Base-by-base conservation (phyloP, 2,888 invertebrate genomes). In the Stegophylla sp. region DNA sequence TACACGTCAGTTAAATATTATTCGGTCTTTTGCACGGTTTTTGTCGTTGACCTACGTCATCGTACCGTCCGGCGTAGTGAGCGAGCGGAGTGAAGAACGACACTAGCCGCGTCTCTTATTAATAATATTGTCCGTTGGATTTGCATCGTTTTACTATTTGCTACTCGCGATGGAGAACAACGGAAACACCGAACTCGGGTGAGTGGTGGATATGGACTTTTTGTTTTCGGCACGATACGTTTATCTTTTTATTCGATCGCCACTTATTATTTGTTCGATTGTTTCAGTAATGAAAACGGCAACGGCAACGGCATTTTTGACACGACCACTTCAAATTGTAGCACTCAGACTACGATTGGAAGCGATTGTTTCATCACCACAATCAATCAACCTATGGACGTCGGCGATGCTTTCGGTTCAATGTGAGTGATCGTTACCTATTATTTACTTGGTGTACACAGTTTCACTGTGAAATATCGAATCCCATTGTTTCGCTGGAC, bases 271-370 rank as follows among this genome's bases (percentile, higher is more conserved):
- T n/a, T 17, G 10, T 72, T 34, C 17, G 0, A 23, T 45, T 63
- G n/a, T 79, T 79, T 61, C 53, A 79, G 79, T 10, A 34, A 28
- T 4, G 79, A 71, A 63, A 79, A 79, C 15, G 71, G 79, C 20
- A 67, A 66, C 28, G 9, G 53, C 34, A 34, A 7, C n/a, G n/a
- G n/a, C n/a, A n/a, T n/a, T n/a, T n/a, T n/a, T 23, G 26, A 66
- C 43, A 7, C 13, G 0, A 10, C 28, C 9, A 69, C 77, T 26
- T 20, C 69, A 15, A 67, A 43, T 28, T 69, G 77, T 10, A 59
- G 79, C 4, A 71, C 79, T 15, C 79, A 71, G n/a, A 79, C 71
- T 0, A 51, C 51, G 0, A 34, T 7, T 7, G 4, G 34, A 34
- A 34, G 7, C 34, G 34, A 34, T 7, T 5, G 34, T 34, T 61